phyloP scores from a whole-genome alignment of 1,140 invertebrate species.

The Eriosoma lanigerum region DNA sequence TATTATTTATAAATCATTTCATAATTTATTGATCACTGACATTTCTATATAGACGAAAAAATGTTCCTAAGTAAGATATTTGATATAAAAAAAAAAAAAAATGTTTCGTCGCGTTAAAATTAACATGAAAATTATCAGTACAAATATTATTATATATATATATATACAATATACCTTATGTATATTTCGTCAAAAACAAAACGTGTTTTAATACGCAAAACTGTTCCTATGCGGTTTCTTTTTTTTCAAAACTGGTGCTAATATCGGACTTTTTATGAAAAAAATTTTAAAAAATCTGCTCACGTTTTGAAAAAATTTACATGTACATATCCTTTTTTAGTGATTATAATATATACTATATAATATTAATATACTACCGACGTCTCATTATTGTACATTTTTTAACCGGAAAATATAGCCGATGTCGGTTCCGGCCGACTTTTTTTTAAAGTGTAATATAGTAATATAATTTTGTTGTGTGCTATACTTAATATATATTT shows the following conservation, averaged over 20 bases:
- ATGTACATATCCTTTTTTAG: constrained; percentile 45
- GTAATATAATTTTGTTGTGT: constrained; percentile 43
- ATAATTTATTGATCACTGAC: no score
- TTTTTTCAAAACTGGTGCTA: constrained; percentile 51
- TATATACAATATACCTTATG: no score
- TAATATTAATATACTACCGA: constrained; percentile 14
- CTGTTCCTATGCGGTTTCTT: constrained; percentile 45
- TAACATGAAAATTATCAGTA: background rate
- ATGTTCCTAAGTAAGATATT: constrained; percentile 25
- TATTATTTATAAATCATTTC: no score
- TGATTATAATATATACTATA: constrained; percentile 16
- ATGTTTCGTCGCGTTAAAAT: background rate
- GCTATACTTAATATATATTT: constrained; percentile 36
- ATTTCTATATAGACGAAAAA: constrained; percentile 22
- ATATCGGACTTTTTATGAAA: constrained; percentile 42
- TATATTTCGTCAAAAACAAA: constrained; percentile 21
- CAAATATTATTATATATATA: no score
- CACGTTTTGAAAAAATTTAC: constrained; percentile 41
- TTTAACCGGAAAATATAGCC: constrained; percentile 1
- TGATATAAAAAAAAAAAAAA: constrained; percentile 16
- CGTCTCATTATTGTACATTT: constrained; percentile 7
- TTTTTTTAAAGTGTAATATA: constrained; percentile 23
- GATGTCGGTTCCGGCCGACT: background rate
- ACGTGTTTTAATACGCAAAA: constrained; percentile 17
- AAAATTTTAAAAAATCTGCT: constrained; percentile 26